phyloP scores from a whole-genome alignment of 2,888 invertebrate genomes.

The Eristalis tenax region DNA sequence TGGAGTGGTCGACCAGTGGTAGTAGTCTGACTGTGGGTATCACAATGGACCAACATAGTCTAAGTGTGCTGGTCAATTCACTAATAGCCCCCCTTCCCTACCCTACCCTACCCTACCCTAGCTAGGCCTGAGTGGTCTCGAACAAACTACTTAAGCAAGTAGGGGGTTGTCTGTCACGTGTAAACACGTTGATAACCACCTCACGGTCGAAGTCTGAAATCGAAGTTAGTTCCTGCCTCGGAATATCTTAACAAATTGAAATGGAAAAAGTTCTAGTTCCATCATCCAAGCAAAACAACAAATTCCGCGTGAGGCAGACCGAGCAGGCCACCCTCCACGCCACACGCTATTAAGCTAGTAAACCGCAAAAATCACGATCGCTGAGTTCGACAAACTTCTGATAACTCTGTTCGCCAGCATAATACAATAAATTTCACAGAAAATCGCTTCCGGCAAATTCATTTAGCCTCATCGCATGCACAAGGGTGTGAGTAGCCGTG shows the following conservation, averaged over 20 bases:
- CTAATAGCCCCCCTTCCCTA: no score
- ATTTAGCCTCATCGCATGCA: constrained; percentile 28
- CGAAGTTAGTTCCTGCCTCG: neutral
- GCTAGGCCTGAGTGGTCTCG: no score
- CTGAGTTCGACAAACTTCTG: neutral
- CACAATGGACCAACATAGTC: no score
- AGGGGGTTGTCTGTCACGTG: no score
- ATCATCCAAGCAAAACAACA: neutral
- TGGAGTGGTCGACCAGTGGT: no score
- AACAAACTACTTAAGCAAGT: no score
- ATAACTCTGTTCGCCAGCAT: constrained; percentile 11
- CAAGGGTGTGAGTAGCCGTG: neutral
- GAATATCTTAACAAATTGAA: neutral
- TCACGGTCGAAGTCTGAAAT: no score
- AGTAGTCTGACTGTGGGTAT: no score
- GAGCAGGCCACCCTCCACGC: neutral
- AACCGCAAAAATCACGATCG: neutral
- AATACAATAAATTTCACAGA: constrained; percentile 26
- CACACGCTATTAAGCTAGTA: neutral
- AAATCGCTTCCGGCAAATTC: constrained; percentile 46
- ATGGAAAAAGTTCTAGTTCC: neutral
- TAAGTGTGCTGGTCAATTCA: no score
- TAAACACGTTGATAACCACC: no score
- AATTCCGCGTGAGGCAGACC: neutral
- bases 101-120: no score